phyloP scores from a whole-genome alignment of 2,888 invertebrate species.

The Epinotia ramella region DNA sequence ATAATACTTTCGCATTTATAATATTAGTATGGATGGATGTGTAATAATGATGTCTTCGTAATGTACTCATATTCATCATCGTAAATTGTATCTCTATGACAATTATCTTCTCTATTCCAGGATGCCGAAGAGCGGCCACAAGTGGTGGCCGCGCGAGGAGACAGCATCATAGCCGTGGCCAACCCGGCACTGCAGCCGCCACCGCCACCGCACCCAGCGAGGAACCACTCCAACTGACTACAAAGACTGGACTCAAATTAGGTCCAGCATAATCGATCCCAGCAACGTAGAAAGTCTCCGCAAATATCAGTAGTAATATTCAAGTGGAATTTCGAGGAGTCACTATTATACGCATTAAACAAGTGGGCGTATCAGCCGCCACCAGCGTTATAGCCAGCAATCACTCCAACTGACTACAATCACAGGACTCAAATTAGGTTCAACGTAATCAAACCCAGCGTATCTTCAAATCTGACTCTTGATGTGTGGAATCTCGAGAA shows the following conservation, averaged over 20 bases:
- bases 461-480: background rate
- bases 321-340: background rate
- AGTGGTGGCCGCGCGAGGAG: constrained; percentile 93
- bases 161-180: constrained; percentile 95
- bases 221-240: constrained; percentile 75
- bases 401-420: background rate
- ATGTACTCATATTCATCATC: too few species aligned
- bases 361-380: too few species aligned
- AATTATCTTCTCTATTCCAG: constrained; percentile 50
- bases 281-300: background rate
- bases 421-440: background rate
- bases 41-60: too few species aligned
- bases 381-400: too few species aligned
- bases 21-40: too few species aligned
- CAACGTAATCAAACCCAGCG: background rate
- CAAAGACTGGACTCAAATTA: background rate
- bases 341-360: background rate
- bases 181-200: constrained; percentile 91
- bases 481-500: background rate
- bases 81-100: too few species aligned
- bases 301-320: too few species aligned
- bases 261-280: background rate
- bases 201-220: constrained; percentile 60
- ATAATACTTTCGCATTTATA: too few species aligned
- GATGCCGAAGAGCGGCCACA: constrained; percentile 85